Percentiles rank a stretch among this genome's conserved stretches.
phyloP scores from a whole-genome alignment of 1,140 invertebrate species.

The Matsumurasca onukii region DNA sequence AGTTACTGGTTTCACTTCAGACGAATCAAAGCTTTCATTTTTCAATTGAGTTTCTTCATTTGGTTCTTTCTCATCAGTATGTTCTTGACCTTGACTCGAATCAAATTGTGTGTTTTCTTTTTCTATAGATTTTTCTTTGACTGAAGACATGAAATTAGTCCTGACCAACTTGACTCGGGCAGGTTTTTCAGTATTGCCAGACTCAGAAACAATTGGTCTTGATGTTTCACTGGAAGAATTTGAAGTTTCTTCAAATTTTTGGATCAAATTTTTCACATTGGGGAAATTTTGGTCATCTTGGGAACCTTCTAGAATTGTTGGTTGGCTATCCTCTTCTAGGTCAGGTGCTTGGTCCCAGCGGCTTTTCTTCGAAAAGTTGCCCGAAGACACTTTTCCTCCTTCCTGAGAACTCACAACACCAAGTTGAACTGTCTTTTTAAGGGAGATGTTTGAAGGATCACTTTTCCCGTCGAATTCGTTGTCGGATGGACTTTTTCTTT shows the following conservation, averaged over 20 bases:
- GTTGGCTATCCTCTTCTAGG: background rate
- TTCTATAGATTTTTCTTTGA: no score
- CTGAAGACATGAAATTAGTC: conserved; percentile 6
- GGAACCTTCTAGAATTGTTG: background rate
- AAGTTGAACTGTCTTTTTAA: conserved; percentile 10
- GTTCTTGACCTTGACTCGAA: no score
- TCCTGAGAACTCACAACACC: background rate
- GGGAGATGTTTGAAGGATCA: background rate
- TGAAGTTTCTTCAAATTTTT: conserved; percentile 11
- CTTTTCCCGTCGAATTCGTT: background rate
- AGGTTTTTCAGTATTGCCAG: background rate
- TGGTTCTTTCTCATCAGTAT: no score
- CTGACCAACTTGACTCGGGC: background rate
- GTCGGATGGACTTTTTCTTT: background rate
- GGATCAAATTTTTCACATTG: conserved; percentile 1
- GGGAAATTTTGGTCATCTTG: background rate
- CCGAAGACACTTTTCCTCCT: background rate
- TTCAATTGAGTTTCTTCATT: no score
- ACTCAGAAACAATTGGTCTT: background rate
- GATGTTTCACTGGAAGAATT: background rate
- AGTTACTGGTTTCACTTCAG: background rate
- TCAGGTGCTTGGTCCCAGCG: conserved; percentile 11
- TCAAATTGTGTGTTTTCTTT: no score
- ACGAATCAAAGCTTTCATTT: no score
- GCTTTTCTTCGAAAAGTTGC: background rate